A percentile compares a stretch with the other conserved stretches of the same genome.
Evolutionary conservation across 2,113 vertebrate genomes (phyloP).

Genomic region (Prunella himalayana): DNA sequence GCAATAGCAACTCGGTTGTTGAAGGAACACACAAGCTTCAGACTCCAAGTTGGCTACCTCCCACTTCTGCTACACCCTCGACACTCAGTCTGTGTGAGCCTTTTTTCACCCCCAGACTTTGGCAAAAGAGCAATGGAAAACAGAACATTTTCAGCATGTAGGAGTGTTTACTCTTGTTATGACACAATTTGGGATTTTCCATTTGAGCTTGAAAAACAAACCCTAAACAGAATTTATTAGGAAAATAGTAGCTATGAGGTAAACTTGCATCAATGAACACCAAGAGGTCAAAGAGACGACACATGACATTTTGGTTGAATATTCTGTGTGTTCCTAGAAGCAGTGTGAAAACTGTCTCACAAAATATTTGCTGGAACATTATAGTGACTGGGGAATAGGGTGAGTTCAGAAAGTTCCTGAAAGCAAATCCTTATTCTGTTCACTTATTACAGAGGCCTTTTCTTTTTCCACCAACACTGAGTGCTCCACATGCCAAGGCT

Average conservation of each 20-base stretch:
- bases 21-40: background rate
- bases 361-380: background rate
- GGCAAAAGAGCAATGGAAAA: constrained; percentile 53
- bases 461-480: background rate
- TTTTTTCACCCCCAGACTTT: constrained; percentile 32
- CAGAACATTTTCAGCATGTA: constrained; percentile 34
- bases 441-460: background rate
- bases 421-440: constrained; percentile 5
- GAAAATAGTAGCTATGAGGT: constrained; percentile 61
- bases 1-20: background rate
- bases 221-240: constrained; percentile 43
- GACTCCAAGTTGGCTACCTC: background rate
- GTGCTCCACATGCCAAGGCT: background rate
- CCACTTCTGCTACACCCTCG: background rate
- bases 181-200: constrained; percentile 60
- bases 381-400: background rate
- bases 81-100: background rate
- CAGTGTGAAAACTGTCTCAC: constrained; percentile 29
- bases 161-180: constrained; percentile 56
- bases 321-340: constrained; percentile 57
- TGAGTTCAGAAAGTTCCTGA: background rate
- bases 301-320: constrained; percentile 18
- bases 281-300: constrained; percentile 29
- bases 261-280: background rate
- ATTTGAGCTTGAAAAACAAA: constrained; percentile 49